phyloP scores from a whole-genome alignment of 1,140 invertebrate genomes.

The Pinna nobilis region DNA sequence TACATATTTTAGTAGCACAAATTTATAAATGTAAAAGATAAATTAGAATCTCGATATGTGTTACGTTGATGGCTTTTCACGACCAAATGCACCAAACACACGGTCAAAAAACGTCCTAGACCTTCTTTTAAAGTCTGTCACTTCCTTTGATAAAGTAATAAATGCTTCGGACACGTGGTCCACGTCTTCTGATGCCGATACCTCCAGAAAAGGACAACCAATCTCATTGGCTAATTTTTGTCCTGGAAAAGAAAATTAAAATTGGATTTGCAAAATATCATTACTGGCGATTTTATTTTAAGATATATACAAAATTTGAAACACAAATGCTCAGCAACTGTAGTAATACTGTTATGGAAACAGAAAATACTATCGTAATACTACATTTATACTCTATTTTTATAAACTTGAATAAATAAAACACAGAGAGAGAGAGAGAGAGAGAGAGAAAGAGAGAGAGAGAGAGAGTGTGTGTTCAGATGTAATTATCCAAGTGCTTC shows the following conservation, averaged over 20 bases:
- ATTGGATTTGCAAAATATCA: neutral
- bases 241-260: slow-evolving; percentile 39
- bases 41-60: neutral
- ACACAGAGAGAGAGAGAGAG: no score
- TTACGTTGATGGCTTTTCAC: slow-evolving; percentile 30
- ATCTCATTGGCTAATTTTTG: slow-evolving; percentile 54
- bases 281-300: neutral
- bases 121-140: slow-evolving; percentile 61
- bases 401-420: no score
- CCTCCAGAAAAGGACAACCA: slow-evolving; percentile 63
- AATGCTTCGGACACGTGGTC: slow-evolving; percentile 62
- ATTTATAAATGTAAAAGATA: slow-evolving; percentile 5
- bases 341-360: no score
- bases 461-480: no score
- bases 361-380: no score
- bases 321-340: no score
- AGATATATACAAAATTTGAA: neutral
- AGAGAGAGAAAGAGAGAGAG: no score
- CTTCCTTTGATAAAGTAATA: slow-evolving; percentile 58
- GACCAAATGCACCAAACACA: slow-evolving; percentile 58
- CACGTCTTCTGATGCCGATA: slow-evolving; percentile 66
- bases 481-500: no score
- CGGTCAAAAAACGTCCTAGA: slow-evolving; percentile 67
- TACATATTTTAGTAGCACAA: neutral
- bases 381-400: no score